phyloP scores from a whole-genome alignment of 2,888 invertebrate species.

The Microctonus brassicae region DNA sequence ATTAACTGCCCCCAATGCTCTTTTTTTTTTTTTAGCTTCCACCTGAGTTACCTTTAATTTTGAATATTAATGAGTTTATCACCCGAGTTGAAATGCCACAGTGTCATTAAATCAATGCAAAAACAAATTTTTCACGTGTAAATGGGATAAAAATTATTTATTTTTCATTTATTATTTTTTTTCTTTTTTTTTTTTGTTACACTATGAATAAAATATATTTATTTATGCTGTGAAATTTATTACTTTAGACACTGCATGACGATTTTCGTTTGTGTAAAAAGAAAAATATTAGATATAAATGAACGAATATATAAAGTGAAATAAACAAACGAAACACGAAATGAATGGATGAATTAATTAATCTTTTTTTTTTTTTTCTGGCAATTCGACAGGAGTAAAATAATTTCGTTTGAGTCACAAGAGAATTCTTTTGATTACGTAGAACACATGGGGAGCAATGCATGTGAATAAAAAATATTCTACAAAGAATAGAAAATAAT shows the following conservation, averaged over 20 bases:
- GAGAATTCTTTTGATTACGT: not conserved
- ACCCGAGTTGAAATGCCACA: not conserved
- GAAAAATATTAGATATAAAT: too few species aligned
- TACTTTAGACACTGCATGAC: too few species aligned
- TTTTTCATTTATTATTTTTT: too few species aligned
- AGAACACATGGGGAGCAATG: not conserved
- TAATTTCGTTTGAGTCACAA: not conserved
- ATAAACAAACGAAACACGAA: too few species aligned
- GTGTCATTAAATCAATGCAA: not conserved
- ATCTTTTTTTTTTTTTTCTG: too few species aligned
- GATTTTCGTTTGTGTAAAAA: too few species aligned
- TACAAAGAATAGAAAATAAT: not conserved
- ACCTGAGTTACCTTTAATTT: not conserved
- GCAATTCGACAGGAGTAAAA: too few species aligned
- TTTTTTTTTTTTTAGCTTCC: not conserved
- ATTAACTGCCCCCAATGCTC: not conserved
- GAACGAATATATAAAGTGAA: too few species aligned
- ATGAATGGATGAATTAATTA: too few species aligned
- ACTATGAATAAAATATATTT: not conserved
- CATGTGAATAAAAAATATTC: not conserved
- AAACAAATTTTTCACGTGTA: too few species aligned
- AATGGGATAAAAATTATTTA: not conserved
- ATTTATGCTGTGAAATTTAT: too few species aligned
- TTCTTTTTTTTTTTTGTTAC: not conserved
- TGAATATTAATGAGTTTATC: conserved; percentile 18